These are phyloP conservation scores for Nipponacmea schrenckii DNA, from an alignment of 2,888 invertebrate species.

Conservation along the genomic window DNA sequence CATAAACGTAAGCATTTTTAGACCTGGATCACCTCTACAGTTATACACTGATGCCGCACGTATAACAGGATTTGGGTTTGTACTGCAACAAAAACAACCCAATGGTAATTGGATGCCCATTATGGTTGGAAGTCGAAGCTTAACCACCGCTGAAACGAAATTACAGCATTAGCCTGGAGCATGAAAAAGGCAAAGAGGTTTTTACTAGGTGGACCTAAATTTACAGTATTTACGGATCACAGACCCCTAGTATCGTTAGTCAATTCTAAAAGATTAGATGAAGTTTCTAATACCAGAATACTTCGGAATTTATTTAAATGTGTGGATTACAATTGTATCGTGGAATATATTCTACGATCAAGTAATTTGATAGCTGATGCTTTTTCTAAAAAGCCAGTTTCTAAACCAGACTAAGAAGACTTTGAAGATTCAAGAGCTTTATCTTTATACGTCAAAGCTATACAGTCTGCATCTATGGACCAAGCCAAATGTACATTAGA, in stretches of 20 bases:
- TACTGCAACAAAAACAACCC: background rate
- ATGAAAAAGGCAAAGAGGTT: background rate
- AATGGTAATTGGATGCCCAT: background rate
- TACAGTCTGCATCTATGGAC: background rate
- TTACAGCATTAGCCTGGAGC: background rate
- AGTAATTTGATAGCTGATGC: background rate
- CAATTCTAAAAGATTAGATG: background rate
- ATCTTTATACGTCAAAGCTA: background rate
- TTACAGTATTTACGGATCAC: background rate
- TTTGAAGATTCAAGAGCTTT: background rate
- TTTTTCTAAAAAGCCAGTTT: background rate
- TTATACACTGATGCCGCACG: background rate
- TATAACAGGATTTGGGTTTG: background rate
- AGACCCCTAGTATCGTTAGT: background rate
- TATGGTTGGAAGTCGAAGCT: background rate
- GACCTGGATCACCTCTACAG: background rate
- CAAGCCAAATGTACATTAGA: background rate
- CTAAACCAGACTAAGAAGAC: background rate
- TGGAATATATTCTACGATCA: background rate
- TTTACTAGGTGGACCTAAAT: background rate
- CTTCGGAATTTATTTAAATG: slow-evolving; percentile 1
- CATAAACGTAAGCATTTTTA: background rate
- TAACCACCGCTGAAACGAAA: background rate
- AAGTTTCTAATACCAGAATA: background rate
- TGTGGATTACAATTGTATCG: background rate